Evolutionary conservation across 2,113 vertebrate species (phyloP), one percentile per base, ranked within the genome.

Genomic region (Oncorhynchus masou): DNA sequence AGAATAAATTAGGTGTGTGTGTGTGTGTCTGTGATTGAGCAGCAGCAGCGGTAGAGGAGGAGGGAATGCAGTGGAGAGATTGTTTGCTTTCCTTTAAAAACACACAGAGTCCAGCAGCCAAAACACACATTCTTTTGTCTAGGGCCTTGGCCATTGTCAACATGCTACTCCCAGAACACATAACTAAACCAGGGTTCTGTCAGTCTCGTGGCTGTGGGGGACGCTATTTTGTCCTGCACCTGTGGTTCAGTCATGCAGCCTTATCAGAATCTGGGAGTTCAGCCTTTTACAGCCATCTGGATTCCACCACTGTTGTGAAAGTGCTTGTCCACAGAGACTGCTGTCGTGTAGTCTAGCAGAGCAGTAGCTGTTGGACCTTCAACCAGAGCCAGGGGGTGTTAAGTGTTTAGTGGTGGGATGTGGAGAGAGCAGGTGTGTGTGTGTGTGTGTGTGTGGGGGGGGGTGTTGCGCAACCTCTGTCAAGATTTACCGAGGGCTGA

Each of bases 111-210:
- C 22, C n/a, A 59, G 80, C 79, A 90, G 88, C 86, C 91, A 91
- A 92, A 92, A 92, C 90, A 93, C 85, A 88, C 90, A 93, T 92
- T 92, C 88, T 91, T 93, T 89, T 91, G 92, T 92, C 89, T 88
- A 80, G 85, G 5, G 85, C 85, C 82, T 88, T 91, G 89, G 76
- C 90, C 81, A 74, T 54, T 82, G 87, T 83, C 85, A 92, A 87
- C 79, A 77, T 81, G 81, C 80, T 87, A 80, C 81, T 92, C 88
- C 75, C 85, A 88, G 84, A 89, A 87, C 86, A 89, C 74, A 84
- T 75, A 78, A 83, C 84, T 77, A 78, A 51, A 81, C 54, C 49
- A 45, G 68, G 59, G 81, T 24, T 25, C 62, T 88, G 90, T 89
- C 89, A 85, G 82, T 54, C 51, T 45, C 9, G 9, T 45, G 8